Conservation (phyloP, 2,888 invertebrate genomes). For the Trissoscelio sp. region DNA sequence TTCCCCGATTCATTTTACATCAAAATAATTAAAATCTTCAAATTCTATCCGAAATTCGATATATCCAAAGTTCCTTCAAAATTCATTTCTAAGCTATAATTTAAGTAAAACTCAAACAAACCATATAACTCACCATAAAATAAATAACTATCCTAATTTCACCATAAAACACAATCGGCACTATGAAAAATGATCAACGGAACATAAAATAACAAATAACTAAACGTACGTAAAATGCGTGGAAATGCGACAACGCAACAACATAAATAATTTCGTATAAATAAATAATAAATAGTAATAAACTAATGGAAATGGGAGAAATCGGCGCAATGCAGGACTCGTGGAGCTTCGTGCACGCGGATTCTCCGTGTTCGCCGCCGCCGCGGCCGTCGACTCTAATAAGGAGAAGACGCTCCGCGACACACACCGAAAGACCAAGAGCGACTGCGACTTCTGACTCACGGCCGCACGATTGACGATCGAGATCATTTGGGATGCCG, state of each 20-base stretch:
- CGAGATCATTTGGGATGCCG: conserved; percentile 59
- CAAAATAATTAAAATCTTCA: no score
- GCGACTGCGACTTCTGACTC: conserved; percentile 64
- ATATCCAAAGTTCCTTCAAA: no score
- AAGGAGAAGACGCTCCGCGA: conserved; percentile 65
- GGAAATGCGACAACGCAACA: conserved; percentile 13
- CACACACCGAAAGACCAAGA: conserved; percentile 58
- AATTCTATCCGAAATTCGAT: no score
- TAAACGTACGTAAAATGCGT: conserved; percentile 29
- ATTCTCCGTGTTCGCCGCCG: conserved; percentile 39
- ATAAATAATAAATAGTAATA: conserved; percentile 53
- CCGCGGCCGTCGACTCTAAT: conserved; percentile 50
- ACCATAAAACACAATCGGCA: conserved; percentile 29
- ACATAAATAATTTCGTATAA: conserved; percentile 45
- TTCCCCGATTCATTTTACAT: no score
- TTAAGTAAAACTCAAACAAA: no score
- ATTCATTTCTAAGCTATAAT: no score
- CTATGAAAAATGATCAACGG: conserved; percentile 20
- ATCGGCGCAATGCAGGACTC: neutral
- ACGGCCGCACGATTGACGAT: conserved; percentile 61
- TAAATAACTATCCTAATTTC: conserved; percentile 13
- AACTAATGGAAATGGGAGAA: conserved; percentile 47
- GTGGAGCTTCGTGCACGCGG: conserved; percentile 29
- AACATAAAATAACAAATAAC: conserved; percentile 30
- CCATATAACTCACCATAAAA: conserved; percentile 26